Base-by-base conservation (phyloP, 2,797 vertebrate genomes). In the Streptopelia turtur region DNA sequence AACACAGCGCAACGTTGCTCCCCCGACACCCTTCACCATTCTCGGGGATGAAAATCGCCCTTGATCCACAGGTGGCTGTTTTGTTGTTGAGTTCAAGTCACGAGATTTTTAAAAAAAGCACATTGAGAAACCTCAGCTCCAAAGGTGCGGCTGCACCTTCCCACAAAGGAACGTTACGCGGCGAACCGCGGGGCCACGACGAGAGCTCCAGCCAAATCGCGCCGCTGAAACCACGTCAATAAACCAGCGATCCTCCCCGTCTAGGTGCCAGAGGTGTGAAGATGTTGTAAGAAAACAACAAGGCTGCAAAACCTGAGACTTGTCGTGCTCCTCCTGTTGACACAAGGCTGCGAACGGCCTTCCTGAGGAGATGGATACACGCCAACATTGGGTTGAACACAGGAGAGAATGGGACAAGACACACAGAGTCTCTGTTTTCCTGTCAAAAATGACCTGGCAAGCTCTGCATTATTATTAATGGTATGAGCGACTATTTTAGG, bases 1-100 rank as follows among this genome's bases (percentile, higher is more conserved):
- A 45, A 45, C 43, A 45, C 5, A 43, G 43, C 9, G 18, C 18
- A 45, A 45, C 18, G 18, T 45, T 45, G 43, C 18, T 45, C 43
- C 43, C 43, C 43, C 18, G 14, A 45, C 18, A 45, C 43, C 17
- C 43, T 45, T 45, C 43, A 20, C 43, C 60, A 7, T 9, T 45
- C 31, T 27, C 23, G 7, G 16, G 3, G 8, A 52, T 1, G 0
- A n/a, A 53, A 8, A 11, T 28, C 13, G 2, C 2, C 24, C 2
- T 2, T 7, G 41, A 37, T 8, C 59, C 61, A 16, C 5, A 2
- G 17, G 17, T 12, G 27, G 22, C 16, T 50, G 16, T 5, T 4
- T 9, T 63, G 31, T 63, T 64, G 37, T 68, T 77, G 78, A 53
- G 24, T 50, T 10, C 55, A 21, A 89, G 13, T 82, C 78, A 83